A percentile compares a stretch with the other conserved stretches of the same genome.
Conservation (phyloP, 2,888 invertebrate genomes). For the Diarsia brunnea region DNA sequence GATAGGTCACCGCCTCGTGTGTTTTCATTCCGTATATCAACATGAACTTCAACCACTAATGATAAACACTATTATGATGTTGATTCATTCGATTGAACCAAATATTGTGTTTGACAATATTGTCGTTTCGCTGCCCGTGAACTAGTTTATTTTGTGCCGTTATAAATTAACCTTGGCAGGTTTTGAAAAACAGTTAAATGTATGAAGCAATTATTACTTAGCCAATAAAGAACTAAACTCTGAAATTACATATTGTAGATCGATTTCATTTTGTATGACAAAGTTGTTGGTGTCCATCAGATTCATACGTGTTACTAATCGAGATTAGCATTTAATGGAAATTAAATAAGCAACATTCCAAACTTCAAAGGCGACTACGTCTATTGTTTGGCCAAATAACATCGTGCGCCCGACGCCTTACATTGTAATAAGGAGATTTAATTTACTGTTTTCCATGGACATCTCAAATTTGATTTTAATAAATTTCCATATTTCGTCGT, state of each 20-base stretch:
- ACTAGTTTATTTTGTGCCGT: slow-evolving; percentile 30
- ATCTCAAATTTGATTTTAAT: slow-evolving; percentile 12
- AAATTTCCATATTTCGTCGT: slow-evolving; percentile 10
- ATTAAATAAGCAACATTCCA: slow-evolving; percentile 12
- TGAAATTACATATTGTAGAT: neutral
- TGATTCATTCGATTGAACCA: slow-evolving; percentile 51
- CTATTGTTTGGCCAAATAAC: slow-evolving; percentile 15
- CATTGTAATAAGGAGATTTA: slow-evolving; percentile 10
- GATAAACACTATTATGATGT: slow-evolving; percentile 48
- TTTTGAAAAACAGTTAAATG: slow-evolving; percentile 9
- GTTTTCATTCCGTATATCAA: slow-evolving; percentile 53
- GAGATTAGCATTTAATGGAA: slow-evolving; percentile 2
- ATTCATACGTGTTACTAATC: slow-evolving; percentile 20
- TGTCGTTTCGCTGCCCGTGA: slow-evolving; percentile 14
- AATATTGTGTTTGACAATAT: slow-evolving; percentile 44
- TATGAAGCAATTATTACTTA: neutral
- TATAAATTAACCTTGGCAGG: slow-evolving; percentile 24
- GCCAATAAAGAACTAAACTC: neutral
- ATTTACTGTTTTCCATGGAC: slow-evolving; percentile 1
- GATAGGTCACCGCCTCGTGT: slow-evolving; percentile 43
- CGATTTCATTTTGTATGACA: slow-evolving; percentile 5
- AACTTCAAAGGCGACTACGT: slow-evolving; percentile 13
- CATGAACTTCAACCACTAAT: slow-evolving; percentile 53
- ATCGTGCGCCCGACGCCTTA: neutral
- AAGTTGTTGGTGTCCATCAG: neutral